These are phyloP conservation scores for Hyaena hyaena DNA, from an alignment of 2,113 vertebrate species.

Conservation along the genomic window DNA sequence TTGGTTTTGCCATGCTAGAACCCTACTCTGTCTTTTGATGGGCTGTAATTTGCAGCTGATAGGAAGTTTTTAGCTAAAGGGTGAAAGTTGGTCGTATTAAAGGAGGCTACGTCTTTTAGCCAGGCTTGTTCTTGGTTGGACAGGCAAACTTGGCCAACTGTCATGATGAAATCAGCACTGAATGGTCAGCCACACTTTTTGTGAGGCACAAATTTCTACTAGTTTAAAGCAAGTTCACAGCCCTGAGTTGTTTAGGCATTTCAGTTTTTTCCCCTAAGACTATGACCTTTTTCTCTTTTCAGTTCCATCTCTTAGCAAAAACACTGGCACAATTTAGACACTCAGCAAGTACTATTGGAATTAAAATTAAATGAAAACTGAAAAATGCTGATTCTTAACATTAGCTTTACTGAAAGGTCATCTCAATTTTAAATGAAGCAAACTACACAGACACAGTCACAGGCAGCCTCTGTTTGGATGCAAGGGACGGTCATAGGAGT, in stretches of 20 bases:
- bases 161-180: neutral
- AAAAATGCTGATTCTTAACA: constrained; percentile 3
- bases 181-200: neutral
- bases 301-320: neutral
- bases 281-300: neutral
- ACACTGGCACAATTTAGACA: neutral
- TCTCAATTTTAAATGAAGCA: neutral
- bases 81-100: neutral
- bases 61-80: constrained; percentile 1
- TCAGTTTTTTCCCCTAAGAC: neutral
- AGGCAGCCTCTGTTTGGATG: neutral
- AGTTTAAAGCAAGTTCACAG: neutral
- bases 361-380: constrained; percentile 24
- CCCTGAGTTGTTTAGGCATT: neutral
- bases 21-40: neutral
- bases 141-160: neutral
- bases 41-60: neutral
- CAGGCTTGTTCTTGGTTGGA: neutral
- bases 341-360: neutral
- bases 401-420: neutral
- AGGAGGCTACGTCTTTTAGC: neutral
- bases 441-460: neutral
- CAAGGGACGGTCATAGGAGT: neutral
- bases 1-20: neutral
- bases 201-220: neutral